Percentiles rank a stretch among this genome's conserved stretches.
Evolutionary conservation across 2,113 vertebrate genomes (phyloP).

Genomic region (Sterna hirundo): DNA sequence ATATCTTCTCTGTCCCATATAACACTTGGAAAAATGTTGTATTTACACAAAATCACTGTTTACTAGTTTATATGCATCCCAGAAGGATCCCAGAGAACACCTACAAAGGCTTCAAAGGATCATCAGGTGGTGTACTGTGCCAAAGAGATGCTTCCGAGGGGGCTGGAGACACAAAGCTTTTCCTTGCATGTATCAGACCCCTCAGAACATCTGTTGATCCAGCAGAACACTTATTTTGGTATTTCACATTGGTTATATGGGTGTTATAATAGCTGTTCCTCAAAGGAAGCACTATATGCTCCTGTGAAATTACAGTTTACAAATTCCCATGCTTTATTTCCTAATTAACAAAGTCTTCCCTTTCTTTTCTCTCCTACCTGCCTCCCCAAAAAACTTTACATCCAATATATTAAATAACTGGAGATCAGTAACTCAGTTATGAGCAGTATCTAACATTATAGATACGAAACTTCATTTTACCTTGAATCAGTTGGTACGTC

Average conservation of each 20-base stretch:
- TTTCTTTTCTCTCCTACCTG: neutral
- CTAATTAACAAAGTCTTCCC: neutral
- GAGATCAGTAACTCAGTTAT: neutral
- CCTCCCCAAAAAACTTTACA: neutral
- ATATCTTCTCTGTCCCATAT: neutral
- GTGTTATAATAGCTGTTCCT: neutral
- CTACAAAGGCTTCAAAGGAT: conserved; percentile 30
- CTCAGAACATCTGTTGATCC: neutral
- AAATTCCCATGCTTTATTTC: neutral
- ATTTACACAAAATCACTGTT: neutral
- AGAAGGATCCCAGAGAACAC: neutral
- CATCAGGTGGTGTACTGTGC: neutral
- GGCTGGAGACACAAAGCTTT: neutral
- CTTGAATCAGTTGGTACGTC: neutral
- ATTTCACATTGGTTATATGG: neutral
- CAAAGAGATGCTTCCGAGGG: neutral
- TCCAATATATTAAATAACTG: neutral
- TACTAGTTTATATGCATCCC: conserved; percentile 6
- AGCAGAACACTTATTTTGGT: neutral
- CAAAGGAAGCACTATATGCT: neutral
- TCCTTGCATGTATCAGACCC: neutral
- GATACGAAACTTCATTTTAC: neutral
- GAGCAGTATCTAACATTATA: neutral
- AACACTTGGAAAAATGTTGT: neutral
- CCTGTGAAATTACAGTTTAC: neutral